These are phyloP conservation scores for Ariolimax columbianus DNA, from an alignment of 2,888 invertebrate genomes.

Conservation along the genomic window DNA sequence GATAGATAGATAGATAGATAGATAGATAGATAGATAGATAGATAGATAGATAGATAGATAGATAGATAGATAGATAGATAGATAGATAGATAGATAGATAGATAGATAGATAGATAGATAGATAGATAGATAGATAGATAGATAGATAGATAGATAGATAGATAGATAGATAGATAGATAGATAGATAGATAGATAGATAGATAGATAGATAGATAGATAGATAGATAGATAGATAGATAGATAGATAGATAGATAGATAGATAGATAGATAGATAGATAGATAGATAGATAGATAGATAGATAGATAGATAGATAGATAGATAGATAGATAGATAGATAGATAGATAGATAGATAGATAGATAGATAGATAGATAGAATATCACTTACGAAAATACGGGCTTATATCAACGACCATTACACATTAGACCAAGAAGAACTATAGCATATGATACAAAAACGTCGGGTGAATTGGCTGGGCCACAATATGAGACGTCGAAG, in stretches of 20 bases:
- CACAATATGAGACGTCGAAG: too few species aligned
- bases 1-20: conserved; percentile 8
- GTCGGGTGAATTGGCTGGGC: too few species aligned
- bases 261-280: neutral
- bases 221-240: neutral
- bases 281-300: neutral
- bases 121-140: neutral
- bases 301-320: neutral
- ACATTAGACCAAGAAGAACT: too few species aligned
- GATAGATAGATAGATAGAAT: neutral
- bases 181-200: neutral
- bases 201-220: neutral
- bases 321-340: neutral
- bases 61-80: neutral
- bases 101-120: neutral
- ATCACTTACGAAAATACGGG: too few species aligned
- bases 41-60: neutral
- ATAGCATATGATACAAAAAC: too few species aligned
- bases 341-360: neutral
- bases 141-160: neutral
- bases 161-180: neutral
- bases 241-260: neutral
- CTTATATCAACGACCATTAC: too few species aligned
- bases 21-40: neutral
- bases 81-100: conserved; percentile 8